Percentiles rank a stretch among this genome's conserved stretches.
These are phyloP conservation scores for Cephus cinctus DNA, from an alignment of 1,140 invertebrate genomes.

Conservation along the genomic window DNA sequence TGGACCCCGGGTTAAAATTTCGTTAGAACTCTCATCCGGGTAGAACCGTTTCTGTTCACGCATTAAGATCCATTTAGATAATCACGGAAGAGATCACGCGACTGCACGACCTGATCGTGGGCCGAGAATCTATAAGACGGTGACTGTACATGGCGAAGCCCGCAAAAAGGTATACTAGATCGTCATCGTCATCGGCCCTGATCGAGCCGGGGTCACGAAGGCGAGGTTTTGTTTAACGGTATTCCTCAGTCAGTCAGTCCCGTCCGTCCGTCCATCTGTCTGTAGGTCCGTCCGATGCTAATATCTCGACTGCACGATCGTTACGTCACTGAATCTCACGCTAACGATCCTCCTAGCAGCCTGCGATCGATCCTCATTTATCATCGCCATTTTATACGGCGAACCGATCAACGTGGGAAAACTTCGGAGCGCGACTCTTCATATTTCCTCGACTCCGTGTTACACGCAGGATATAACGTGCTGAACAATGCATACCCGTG, in stretches of 20 bases:
- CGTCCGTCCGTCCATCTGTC: constrained; percentile 27
- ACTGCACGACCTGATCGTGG: neutral
- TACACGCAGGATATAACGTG: too few species aligned
- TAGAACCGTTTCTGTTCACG: too few species aligned
- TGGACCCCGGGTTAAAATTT: too few species aligned
- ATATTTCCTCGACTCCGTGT: neutral
- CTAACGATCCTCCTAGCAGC: constrained; percentile 39
- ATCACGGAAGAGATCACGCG: constrained; percentile 4
- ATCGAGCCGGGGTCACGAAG: constrained; percentile 33
- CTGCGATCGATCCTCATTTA: neutral
- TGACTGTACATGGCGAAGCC: neutral
- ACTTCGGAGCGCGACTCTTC: neutral
- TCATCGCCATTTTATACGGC: neutral
- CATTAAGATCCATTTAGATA: constrained; percentile 10
- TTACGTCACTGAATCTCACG: constrained; percentile 53
- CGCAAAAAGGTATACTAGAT: too few species aligned
- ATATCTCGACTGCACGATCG: constrained; percentile 48
- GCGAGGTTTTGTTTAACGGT: constrained; percentile 52
- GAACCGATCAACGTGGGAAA: neutral
- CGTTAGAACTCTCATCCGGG: too few species aligned
- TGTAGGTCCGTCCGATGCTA: constrained; percentile 34
- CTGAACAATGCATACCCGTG: constrained; percentile 36
- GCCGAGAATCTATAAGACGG: neutral
- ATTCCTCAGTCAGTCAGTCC: constrained; percentile 22
- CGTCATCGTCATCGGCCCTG: constrained; percentile 28